These are phyloP conservation scores for Batillaria attramentaria DNA, from an alignment of 1,140 invertebrate genomes.

Conservation along the genomic window DNA sequence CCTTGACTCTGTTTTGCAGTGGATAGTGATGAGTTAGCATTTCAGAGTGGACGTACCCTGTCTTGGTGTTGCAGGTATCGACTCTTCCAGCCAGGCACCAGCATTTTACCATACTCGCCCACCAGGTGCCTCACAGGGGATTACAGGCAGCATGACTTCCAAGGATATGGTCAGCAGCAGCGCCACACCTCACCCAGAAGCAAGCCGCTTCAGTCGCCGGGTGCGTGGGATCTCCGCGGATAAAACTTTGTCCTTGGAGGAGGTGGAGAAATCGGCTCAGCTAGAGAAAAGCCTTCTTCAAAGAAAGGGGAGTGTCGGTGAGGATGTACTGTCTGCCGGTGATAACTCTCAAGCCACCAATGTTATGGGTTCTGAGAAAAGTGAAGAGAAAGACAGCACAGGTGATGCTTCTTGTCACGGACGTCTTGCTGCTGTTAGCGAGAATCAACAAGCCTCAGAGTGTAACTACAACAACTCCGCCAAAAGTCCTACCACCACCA, in stretches of 20 bases:
- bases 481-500: neutral
- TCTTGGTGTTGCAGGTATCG: slow-evolving; percentile 43
- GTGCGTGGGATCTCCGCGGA: slow-evolving; percentile 56
- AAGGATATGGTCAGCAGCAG: neutral
- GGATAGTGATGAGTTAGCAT: too few species aligned
- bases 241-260: slow-evolving; percentile 42
- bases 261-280: slow-evolving; percentile 46
- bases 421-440: too few species aligned
- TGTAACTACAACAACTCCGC: neutral
- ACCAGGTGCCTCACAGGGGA: neutral
- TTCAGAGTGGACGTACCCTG: too few species aligned
- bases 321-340: neutral
- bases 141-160: neutral
- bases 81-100: slow-evolving; percentile 47
- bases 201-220: slow-evolving; percentile 56
- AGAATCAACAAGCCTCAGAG: too few species aligned
- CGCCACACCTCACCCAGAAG: slow-evolving; percentile 31
- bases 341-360: neutral
- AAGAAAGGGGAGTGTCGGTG: neutral
- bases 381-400: neutral
- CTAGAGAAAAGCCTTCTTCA: slow-evolving; percentile 32
- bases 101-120: slow-evolving; percentile 60
- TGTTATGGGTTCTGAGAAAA: neutral
- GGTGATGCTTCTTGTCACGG: too few species aligned
- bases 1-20: neutral